Base-by-base conservation (phyloP, 2,888 invertebrate genomes). In the Pogonocherus hispidulus region DNA sequence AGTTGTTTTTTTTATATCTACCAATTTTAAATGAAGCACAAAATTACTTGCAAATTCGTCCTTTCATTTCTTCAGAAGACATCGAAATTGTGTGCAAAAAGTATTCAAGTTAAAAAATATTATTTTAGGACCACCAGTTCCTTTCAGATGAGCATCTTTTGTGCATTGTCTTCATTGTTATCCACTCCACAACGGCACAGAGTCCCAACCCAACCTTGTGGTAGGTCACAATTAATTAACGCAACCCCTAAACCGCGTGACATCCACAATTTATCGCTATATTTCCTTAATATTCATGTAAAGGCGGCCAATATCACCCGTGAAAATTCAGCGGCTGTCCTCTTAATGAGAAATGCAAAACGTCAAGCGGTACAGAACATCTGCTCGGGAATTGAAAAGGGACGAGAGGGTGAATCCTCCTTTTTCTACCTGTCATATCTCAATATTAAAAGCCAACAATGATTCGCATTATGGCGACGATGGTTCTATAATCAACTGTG, bases 381-480 rank as follows among this genome's bases (percentile, higher is more conserved):
- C 71, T 69, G 72, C 70, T 65, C 56, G 22, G 59, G 14, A 65
- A 63, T 64, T 67, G 60, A 62, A 65, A 62, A 54, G 27, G 60
- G 64, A 57, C 59, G 63, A 69, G 57, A 63, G 68, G 46, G 51
- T 56, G 59, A 69, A 62, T 32, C 63, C 41, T 41, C 72, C 63
- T 70, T 68, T 71, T 70, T 72, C 60, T 74, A 74, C 74, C 74
- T 74, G 72, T 74, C 72, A 74, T 67, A 70, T 71, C 74, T 74
- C 67, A 71, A 68, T 72, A 71, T 69, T 69, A 66, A 68, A 72
- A 69, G 56, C 67, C 65, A 59, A 63, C 69, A 66, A 74, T 74
- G 70, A 74, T 74, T 74, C 74, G 72, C 70, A 59, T 74, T 74
- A 67, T 44, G 55, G 56, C 32, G 54, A 51, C 65, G 67, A 69